Base-by-base conservation (phyloP, 2,113 vertebrate genomes). In the Electrona antarctica region DNA sequence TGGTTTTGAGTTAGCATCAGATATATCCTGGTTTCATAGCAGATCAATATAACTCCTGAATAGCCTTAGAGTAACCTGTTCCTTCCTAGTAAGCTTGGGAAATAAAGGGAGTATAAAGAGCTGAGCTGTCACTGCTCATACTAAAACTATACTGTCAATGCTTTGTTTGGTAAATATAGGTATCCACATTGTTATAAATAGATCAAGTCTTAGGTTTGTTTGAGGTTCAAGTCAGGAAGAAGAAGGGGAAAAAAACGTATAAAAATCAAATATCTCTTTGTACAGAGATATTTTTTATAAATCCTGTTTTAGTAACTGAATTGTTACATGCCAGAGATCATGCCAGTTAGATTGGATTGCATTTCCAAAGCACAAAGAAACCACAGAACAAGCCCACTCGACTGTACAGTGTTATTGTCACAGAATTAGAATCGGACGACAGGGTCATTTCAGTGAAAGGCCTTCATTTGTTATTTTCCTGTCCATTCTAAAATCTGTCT, bases 301-400 rank as follows among this genome's bases (percentile, higher is more conserved):
- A 69, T 12, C 14, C 47, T 14, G 45, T 64, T 67, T 76, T 64
- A 28, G 46, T 52, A 70, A 71, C 59, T 52, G 48, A 78, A 66
- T 29, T 1, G 58, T 84, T 21, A 21, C 21, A 80, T 78, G 13
- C 5, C 28, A 13, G 45, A 60, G 59, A 70, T 84, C 84, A 79
- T 74, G 77, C 59, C 83, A 82, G 63, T 59, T 6, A 65, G 12
- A 86, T 21, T 21, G 73, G 33, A 41, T 41, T 54, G 1, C 15
- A 70, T 80, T 71, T 71, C 85, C 78, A 83, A 79, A 54, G 45
- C 79, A 67, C 69, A 73, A 49, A 60, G 61, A 67, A 82, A 83
- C 77, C 79, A 29, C 77, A 80, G 50, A 80, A 83, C 46, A 80
- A 84, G 2, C 10, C 67, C 67, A 74, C 69, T 82, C 77, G 65